phyloP scores from a whole-genome alignment of 2,797 vertebrate species.

The Nyctibius grandis region DNA sequence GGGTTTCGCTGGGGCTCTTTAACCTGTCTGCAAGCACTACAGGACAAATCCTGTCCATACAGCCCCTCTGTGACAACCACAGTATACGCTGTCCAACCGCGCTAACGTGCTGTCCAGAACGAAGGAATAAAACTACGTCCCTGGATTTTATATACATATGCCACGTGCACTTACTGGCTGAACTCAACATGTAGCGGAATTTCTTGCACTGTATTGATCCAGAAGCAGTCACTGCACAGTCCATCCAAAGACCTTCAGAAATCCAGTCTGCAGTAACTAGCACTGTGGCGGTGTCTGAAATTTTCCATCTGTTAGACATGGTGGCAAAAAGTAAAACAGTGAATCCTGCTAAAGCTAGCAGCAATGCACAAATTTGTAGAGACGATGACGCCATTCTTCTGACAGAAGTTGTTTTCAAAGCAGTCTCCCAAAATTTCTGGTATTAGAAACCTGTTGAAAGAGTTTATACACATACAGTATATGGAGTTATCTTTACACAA shows the following conservation, averaged over 20 bases:
- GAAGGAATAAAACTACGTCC: background rate
- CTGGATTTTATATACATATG: background rate
- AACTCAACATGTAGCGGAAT: slow-evolving; percentile 46
- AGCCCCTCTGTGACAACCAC: background rate
- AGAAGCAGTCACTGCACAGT: slow-evolving; percentile 15
- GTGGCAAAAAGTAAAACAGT: slow-evolving; percentile 8
- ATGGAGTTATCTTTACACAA: background rate
- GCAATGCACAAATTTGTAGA: slow-evolving; percentile 23
- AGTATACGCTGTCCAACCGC: fast-evolving
- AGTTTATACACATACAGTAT: background rate
- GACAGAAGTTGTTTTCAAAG: background rate
- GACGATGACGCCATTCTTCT: background rate
- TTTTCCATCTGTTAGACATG: slow-evolving; percentile 57
- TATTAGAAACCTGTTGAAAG: slow-evolving; percentile 17
- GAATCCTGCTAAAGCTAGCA: slow-evolving; percentile 52
- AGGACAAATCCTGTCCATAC: background rate
- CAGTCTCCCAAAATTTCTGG: background rate
- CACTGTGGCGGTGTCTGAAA: background rate
- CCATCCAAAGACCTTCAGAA: slow-evolving; percentile 72
- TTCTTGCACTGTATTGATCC: slow-evolving; percentile 50
- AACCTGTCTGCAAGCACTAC: background rate
- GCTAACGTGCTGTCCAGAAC: background rate
- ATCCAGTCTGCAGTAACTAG: slow-evolving; percentile 21
- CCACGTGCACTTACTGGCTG: slow-evolving; percentile 52
- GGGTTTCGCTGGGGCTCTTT: background rate